Evolutionary conservation across 2,113 vertebrate genomes (phyloP), one percentile per base, ranked within the genome.

Genomic region (Phainopepla nitens): DNA sequence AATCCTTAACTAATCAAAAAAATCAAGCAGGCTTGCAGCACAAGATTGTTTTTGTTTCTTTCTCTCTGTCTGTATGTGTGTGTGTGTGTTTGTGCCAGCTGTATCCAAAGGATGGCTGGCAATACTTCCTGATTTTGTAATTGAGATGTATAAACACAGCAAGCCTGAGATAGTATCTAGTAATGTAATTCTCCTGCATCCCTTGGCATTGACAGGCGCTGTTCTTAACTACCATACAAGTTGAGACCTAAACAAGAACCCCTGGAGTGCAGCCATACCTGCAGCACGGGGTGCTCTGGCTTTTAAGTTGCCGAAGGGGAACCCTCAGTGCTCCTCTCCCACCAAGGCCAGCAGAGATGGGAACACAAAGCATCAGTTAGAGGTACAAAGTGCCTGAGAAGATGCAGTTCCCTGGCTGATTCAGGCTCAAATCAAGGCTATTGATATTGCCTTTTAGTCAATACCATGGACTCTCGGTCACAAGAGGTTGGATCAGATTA

Each of bases 401-500:
- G 44, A 65, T 79, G 50, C 65, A 36, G 27, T 15, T 61, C 66
- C n/a, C 33, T 41, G 50, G n/a, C 13, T 69, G 92, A 75, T 80
- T 14, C 69, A 86, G 60, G 68, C 79, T 90, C 61, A 87, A 94
- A 95, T 90, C 69, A 53, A 93, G 50, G 70, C 83, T 96, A 93
- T 80, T 83, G 94, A 89, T 87, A 71, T 62, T 91, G 84, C 87
- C 95, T 93, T 95, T 93, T 89, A 92, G 87, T 96, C 96, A 83
- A 90, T 96, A 94, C 47, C 4, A 17, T 68, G 83, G 90, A 87
- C 47, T 57, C 65, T 90, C 36, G 53, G 83, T 97, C 94, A 97
- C 76, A 76, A 90, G 95, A 87, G 95, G 89, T 79, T 90, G 93
- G 71, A 33, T 86, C 82, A 96, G 97, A 96, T 96, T 97, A 97